These are phyloP conservation scores for Chrysina gloriosa DNA, from an alignment of 2,888 invertebrate species.

Conservation along the genomic window DNA sequence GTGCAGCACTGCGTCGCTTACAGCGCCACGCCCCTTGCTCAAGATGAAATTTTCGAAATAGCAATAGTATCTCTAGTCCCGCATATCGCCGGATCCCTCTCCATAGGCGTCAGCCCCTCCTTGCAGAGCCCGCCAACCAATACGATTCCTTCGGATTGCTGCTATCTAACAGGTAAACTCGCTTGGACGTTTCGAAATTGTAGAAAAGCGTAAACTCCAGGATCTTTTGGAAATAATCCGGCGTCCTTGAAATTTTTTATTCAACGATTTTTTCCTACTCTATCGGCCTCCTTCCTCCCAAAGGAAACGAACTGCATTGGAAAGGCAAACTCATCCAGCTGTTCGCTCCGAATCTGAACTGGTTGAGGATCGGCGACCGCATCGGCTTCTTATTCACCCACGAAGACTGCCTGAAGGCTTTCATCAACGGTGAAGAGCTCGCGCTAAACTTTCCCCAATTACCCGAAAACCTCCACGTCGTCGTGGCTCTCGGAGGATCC, in stretches of 20 bases:
- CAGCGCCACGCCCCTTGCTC: slow-evolving; percentile 77
- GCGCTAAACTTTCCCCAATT: slow-evolving; percentile 55
- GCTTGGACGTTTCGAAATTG: too few species aligned
- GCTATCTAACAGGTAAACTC: slow-evolving; percentile 76
- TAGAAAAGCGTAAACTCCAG: too few species aligned
- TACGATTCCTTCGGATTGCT: slow-evolving; percentile 76
- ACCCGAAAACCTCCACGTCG: slow-evolving; percentile 77
- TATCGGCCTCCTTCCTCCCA: slow-evolving; percentile 40
- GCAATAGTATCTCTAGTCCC: slow-evolving; percentile 73
- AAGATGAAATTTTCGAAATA: slow-evolving; percentile 85
- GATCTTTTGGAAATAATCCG: too few species aligned
- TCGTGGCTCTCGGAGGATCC: slow-evolving; percentile 84
- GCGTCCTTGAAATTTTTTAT: too few species aligned
- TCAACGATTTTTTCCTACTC: too few species aligned
- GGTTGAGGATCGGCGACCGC: slow-evolving; percentile 83
- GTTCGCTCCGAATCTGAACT: slow-evolving; percentile 80
- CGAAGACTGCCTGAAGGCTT: slow-evolving; percentile 78
- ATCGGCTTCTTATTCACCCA: slow-evolving; percentile 79
- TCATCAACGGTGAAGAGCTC: slow-evolving; percentile 85
- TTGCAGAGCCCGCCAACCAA: slow-evolving; percentile 70
- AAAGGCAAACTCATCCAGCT: slow-evolving; percentile 75
- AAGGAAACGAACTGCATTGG: slow-evolving; percentile 77
- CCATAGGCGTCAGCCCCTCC: slow-evolving; percentile 82
- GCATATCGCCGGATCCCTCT: slow-evolving; percentile 79
- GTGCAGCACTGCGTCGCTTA: slow-evolving; percentile 71